phyloP scores from a whole-genome alignment of 2,113 vertebrate species.

The Mustela lutreola region DNA sequence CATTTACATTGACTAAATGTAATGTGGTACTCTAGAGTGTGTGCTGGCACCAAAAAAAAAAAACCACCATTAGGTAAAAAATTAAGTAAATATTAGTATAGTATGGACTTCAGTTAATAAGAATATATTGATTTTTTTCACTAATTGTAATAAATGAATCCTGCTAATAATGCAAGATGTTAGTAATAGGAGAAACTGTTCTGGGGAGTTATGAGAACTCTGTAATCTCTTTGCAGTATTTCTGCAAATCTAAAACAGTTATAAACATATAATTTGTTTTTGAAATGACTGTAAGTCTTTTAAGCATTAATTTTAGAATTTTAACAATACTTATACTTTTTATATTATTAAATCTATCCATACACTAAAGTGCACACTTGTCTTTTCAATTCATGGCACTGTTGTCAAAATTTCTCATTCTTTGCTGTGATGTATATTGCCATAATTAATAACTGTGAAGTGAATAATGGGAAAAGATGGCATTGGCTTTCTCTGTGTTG shows the following conservation, averaged over 20 bases:
- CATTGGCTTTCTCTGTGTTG: neutral
- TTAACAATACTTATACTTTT: neutral
- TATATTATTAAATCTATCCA: neutral
- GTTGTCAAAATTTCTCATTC: neutral
- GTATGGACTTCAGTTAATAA: neutral
- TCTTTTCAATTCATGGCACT: neutral
- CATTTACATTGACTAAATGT: neutral
- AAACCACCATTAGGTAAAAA: neutral
- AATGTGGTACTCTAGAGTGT: neutral
- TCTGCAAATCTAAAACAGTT: neutral
- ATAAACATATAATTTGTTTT: neutral
- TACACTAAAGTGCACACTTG: neutral
- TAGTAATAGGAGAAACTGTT: neutral
- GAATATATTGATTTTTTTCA: neutral
- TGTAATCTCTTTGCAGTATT: neutral
- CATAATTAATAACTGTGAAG: constrained; percentile 59
- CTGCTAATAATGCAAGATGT: neutral
- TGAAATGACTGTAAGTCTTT: neutral
- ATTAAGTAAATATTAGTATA: neutral
- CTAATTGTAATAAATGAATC: neutral
- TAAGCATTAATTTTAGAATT: neutral
- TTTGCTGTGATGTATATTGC: constrained; percentile 15
- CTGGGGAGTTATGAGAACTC: neutral
- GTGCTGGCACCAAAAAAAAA: neutral
- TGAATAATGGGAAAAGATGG: constrained; percentile 52